Evolutionary conservation across 2,113 vertebrate genomes (phyloP).

Genomic region (Petaurus breviceps): DNA sequence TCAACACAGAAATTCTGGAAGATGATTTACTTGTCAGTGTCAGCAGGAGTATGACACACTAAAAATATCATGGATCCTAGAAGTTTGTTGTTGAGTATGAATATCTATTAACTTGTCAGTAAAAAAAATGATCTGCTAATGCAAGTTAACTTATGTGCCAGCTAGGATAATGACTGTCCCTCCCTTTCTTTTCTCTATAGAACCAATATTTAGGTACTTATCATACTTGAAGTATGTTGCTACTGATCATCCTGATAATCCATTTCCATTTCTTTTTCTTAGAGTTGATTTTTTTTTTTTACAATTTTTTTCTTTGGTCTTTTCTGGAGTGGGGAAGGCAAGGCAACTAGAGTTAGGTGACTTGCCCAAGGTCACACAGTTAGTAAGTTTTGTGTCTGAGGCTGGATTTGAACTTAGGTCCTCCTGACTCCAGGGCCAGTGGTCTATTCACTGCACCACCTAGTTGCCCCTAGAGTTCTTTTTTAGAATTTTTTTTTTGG

Average conservation of each 20-base stretch:
- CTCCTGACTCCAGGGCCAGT: too few species aligned
- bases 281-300: neutral
- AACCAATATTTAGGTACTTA: constrained; percentile 12
- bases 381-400: too few species aligned
- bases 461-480: neutral
- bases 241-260: neutral
- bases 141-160: constrained; percentile 64
- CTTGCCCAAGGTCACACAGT: too few species aligned
- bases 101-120: constrained; percentile 77
- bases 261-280: constrained; percentile 25
- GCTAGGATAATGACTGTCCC: neutral
- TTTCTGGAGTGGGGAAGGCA: too few species aligned
- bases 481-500: neutral
- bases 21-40: neutral
- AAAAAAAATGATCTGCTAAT: constrained; percentile 66
- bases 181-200: neutral
- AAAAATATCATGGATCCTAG: constrained; percentile 76
- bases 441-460: too few species aligned
- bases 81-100: constrained; percentile 74
- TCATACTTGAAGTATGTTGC: neutral
- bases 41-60: constrained; percentile 55
- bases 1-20: neutral
- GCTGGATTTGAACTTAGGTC: too few species aligned
- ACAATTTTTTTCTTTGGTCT: neutral
- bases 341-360: too few species aligned